Conservation (phyloP, 2,797 vertebrate genomes). For the Oryzias sinensis region DNA sequence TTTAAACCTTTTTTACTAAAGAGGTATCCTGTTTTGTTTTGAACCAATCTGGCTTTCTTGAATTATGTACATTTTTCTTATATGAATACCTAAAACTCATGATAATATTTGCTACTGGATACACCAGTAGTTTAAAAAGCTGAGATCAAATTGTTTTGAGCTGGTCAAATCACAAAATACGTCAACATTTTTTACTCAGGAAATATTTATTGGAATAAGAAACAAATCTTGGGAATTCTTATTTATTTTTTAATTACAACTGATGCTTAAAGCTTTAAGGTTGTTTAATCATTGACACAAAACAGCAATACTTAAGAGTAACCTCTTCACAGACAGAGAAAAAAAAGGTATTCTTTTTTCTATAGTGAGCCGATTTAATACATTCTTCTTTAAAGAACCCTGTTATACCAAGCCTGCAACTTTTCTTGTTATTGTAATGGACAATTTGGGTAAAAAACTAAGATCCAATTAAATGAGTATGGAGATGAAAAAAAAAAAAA, state of each 20-base stretch:
- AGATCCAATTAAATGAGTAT: conserved; percentile 59
- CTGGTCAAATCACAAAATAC: conserved; percentile 65
- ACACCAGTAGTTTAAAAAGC: conserved; percentile 49
- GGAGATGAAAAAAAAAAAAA: conserved; percentile 15
- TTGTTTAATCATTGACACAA: conserved; percentile 65
- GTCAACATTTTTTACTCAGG: conserved; percentile 61
- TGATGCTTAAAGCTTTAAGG: conserved; percentile 71
- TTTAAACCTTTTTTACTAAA: conserved; percentile 40
- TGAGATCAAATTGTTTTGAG: conserved; percentile 36
- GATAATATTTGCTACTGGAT: conserved; percentile 51
- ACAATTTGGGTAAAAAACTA: conserved; percentile 13
- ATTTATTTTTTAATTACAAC: conserved; percentile 57
- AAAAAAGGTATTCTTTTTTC: conserved; percentile 54
- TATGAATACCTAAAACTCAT: conserved; percentile 44
- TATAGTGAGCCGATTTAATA: conserved; percentile 58
- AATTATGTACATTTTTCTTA: conserved; percentile 30
- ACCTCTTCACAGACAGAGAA: conserved; percentile 53
- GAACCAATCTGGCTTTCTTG: conserved; percentile 36
- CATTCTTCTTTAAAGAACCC: conserved; percentile 50
- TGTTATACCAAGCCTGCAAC: conserved; percentile 35
- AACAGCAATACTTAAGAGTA: conserved; percentile 53
- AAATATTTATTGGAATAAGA: conserved; percentile 67
- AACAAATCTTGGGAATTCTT: conserved; percentile 69
- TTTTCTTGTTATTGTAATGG: conserved; percentile 44
- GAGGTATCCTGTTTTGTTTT: conserved; percentile 46